A percentile compares a stretch with the other conserved stretches of the same genome.
These are phyloP conservation scores for Lochmaea crataegi DNA, from an alignment of 2,888 invertebrate species.

Conservation along the genomic window DNA sequence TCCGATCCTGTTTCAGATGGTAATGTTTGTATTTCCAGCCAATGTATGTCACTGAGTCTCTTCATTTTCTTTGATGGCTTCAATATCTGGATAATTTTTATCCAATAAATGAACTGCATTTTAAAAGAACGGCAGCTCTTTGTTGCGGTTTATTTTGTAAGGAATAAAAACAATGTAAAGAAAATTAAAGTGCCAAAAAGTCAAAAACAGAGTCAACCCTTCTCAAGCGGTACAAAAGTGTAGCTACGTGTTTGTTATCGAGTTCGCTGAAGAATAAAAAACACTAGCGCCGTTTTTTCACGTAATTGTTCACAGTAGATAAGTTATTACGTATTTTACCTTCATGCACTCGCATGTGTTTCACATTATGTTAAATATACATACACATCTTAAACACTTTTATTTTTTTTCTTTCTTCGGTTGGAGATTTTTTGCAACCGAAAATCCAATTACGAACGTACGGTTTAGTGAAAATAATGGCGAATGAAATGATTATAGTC, in stretches of 20 bases:
- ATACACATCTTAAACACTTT: constrained; percentile 19
- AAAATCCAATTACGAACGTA: constrained; percentile 30
- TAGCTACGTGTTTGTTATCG: background rate
- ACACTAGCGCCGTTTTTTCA: background rate
- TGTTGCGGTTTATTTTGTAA: background rate
- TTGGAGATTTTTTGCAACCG: constrained; percentile 17
- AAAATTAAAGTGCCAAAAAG: constrained; percentile 27
- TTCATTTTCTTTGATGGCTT: too few species aligned
- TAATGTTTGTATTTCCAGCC: too few species aligned
- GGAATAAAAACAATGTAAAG: constrained; percentile 10
- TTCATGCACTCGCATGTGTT: constrained; percentile 25
- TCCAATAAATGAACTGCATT: too few species aligned
- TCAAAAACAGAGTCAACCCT: constrained; percentile 26
- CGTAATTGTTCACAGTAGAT: background rate
- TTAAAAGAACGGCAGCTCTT: background rate
- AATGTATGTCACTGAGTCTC: too few species aligned
- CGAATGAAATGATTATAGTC: constrained; percentile 34
- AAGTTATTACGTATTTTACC: constrained; percentile 4
- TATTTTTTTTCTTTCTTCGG: constrained; percentile 4
- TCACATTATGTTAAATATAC: constrained; percentile 20
- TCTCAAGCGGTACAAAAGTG: background rate
- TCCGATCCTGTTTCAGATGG: too few species aligned
- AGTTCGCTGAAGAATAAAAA: background rate
- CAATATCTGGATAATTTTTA: too few species aligned
- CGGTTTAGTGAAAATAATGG: constrained; percentile 34